phyloP scores from a whole-genome alignment of 2,113 vertebrate genomes.

The Zootoca vivipara region DNA sequence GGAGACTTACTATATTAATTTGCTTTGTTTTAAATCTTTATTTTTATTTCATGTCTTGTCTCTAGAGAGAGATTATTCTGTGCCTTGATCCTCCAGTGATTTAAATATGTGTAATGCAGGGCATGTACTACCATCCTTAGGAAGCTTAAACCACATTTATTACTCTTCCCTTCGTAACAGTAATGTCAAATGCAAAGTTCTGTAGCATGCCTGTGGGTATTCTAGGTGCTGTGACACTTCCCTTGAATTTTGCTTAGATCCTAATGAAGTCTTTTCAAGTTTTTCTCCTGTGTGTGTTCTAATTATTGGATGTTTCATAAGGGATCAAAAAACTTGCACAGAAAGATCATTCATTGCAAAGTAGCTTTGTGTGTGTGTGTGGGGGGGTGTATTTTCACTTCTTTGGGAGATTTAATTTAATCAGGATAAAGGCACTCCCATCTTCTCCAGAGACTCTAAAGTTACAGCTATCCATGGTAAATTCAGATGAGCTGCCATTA shows the following conservation, averaged over 20 bases:
- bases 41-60: not conserved
- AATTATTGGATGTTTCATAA: not conserved
- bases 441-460: not conserved
- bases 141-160: not conserved
- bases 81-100: not conserved
- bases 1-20: not conserved
- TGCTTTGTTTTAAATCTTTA: not conserved
- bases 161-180: not conserved
- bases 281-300: not conserved
- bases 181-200: not conserved
- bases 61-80: not conserved
- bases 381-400: not conserved
- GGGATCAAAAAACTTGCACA: not conserved
- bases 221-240: not conserved
- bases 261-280: not conserved
- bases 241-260: not conserved
- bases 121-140: not conserved
- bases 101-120: not conserved
- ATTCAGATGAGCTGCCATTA: not conserved
- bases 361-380: not conserved
- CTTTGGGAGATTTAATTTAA: not conserved
- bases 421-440: not conserved
- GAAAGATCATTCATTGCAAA: not conserved
- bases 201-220: not conserved
- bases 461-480: not conserved